Percentiles rank a stretch among this genome's conserved stretches.
Evolutionary conservation across 2,888 invertebrate species (phyloP).

Genomic region (Steromphala cineraria): DNA sequence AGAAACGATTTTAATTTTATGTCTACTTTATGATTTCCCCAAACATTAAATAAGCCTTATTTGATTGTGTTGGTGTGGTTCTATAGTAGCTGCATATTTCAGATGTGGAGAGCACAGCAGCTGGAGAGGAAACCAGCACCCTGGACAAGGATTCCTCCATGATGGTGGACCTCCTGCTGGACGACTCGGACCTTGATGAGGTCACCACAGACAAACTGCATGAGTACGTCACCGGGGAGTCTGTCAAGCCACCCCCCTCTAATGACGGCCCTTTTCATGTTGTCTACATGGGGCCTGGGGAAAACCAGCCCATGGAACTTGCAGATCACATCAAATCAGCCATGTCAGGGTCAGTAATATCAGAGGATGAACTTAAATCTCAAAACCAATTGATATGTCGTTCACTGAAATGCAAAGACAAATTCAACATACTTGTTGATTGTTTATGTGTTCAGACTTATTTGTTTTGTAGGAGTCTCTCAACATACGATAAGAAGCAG

Average conservation of each 20-base stretch:
- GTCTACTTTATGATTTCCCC: too few species aligned
- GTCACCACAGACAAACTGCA: conserved; percentile 56
- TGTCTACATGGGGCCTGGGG: conserved; percentile 4
- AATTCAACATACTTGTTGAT: not conserved
- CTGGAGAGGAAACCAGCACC: conserved; percentile 30
- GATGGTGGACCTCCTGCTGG: conserved; percentile 66
- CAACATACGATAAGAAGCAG: conserved; percentile 41
- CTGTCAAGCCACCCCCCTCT: conserved; percentile 39
- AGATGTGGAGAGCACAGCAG: conserved; percentile 16
- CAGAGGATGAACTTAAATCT: not conserved
- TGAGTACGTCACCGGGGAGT: conserved; percentile 54
- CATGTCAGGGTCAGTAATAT: not conserved
- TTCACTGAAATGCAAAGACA: too few species aligned
- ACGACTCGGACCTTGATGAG: conserved; percentile 61
- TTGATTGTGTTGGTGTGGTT: too few species aligned
- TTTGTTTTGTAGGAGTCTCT: not conserved
- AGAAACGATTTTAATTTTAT: too few species aligned
- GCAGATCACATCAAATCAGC: conserved; percentile 12
- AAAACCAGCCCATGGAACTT: not conserved
- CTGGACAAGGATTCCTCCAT: conserved; percentile 64
- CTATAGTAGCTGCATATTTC: not conserved
- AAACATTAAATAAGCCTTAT: too few species aligned
- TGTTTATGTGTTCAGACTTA: too few species aligned
- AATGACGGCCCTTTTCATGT: conserved; percentile 24
- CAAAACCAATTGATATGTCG: not conserved